Percentiles rank a stretch among this genome's conserved stretches.
These are phyloP conservation scores for Drosophila auraria DNA, from an alignment of 1,140 invertebrate species.

Conservation along the genomic window DNA sequence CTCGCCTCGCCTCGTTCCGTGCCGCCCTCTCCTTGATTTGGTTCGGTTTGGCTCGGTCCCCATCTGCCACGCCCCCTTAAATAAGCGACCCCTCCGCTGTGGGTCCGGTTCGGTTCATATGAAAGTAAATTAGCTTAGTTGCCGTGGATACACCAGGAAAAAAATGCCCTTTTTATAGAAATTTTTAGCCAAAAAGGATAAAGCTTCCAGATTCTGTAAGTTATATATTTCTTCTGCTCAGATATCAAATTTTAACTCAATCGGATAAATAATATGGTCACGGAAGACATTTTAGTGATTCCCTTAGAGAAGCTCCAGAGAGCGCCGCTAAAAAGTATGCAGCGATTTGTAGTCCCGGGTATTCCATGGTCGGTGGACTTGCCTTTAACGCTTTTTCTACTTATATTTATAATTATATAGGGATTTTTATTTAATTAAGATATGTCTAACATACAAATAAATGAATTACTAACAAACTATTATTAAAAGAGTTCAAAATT, in stretches of 20 bases:
- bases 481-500: too few species aligned
- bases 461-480: too few species aligned
- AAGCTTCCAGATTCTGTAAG: not conserved
- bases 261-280: not conserved
- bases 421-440: not conserved
- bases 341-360: not conserved
- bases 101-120: conserved; percentile 62
- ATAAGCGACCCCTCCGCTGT: not conserved
- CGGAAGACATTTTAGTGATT: too few species aligned
- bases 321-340: not conserved
- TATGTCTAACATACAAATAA: not conserved
- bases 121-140: conserved; percentile 79
- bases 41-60: conserved; percentile 11
- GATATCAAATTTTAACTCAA: not conserved
- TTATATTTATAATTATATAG: too few species aligned
- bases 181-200: not conserved
- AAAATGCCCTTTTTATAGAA: not conserved
- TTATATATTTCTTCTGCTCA: not conserved
- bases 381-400: too few species aligned
- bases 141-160: conserved; percentile 20
- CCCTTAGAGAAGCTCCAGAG: not conserved
- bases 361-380: not conserved
- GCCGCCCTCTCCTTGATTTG: conserved; percentile 23
- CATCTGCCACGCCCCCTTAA: conserved; percentile 25
- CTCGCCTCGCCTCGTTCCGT: not conserved